A percentile compares a stretch with the other conserved stretches of the same genome.
phyloP scores from a whole-genome alignment of 1,140 invertebrate species.

The Drosophila athabasca region DNA sequence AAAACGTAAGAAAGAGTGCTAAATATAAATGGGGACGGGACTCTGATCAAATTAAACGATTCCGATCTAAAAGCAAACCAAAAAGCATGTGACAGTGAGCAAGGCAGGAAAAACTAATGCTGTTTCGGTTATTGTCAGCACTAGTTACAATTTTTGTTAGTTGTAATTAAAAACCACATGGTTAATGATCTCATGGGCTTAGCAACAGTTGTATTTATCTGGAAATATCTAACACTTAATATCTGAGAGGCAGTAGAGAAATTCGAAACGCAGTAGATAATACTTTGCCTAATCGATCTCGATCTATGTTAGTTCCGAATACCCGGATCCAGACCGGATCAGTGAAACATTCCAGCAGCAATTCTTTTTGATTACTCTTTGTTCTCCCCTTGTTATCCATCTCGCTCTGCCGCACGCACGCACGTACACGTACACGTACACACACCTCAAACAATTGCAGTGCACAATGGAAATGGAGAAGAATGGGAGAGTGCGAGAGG shows the following conservation, averaged over 20 bases:
- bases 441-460: constrained; percentile 24
- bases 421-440: not conserved
- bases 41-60: too few relatives aligned
- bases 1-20: not conserved
- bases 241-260: too few relatives aligned
- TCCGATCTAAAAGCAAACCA: too few relatives aligned
- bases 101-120: too few relatives aligned
- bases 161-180: too few relatives aligned
- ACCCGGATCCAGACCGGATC: constrained; percentile 40
- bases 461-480: constrained; percentile 20
- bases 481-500: not conserved
- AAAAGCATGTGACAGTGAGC: too few relatives aligned
- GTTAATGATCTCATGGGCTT: too few relatives aligned
- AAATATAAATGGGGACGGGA: constrained; percentile 1
- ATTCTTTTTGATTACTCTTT: constrained; percentile 32
- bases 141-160: too few relatives aligned
- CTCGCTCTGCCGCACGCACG: not conserved
- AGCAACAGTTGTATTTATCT: too few relatives aligned
- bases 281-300: constrained; percentile 17
- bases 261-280: too few relatives aligned
- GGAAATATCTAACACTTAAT: too few relatives aligned
- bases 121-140: too few relatives aligned
- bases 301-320: constrained; percentile 23
- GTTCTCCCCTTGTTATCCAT: constrained; percentile 18
- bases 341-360: constrained; percentile 37